These are phyloP conservation scores for Trachymyrmex septentrionalis DNA, from an alignment of 1,140 invertebrate species.

Conservation along the genomic window DNA sequence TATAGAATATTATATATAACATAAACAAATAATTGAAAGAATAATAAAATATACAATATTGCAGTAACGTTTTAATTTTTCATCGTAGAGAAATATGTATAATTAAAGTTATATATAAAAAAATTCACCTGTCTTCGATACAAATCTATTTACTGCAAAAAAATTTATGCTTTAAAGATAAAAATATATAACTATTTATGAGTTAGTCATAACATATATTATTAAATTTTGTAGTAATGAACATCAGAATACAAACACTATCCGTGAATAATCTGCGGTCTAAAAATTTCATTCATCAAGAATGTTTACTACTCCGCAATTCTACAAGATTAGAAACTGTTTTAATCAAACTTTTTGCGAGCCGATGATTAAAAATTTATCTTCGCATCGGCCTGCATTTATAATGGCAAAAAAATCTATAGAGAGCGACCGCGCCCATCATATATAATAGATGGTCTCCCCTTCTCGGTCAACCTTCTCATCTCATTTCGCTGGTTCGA, in stretches of 20 bases:
- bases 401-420: slow-evolving; percentile 84
- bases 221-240: not conserved
- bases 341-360: slow-evolving; percentile 14
- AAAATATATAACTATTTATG: not conserved
- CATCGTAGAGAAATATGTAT: not conserved
- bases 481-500: slow-evolving; percentile 80
- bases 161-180: not conserved
- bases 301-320: not conserved
- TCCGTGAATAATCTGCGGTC: not conserved
- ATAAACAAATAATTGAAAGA: not conserved
- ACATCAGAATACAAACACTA: not conserved
- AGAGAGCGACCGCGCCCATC: slow-evolving; percentile 84
- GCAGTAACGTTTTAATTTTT: not conserved
- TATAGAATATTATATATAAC: not conserved
- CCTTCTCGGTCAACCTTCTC: slow-evolving; percentile 81
- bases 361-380: slow-evolving; percentile 80
- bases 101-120: not conserved
- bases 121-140: not conserved
- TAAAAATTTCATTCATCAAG: not conserved
- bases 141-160: not conserved
- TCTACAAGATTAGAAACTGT: not conserved
- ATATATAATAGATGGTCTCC: slow-evolving; percentile 85
- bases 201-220: not conserved
- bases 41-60: not conserved
- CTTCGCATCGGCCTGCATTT: slow-evolving; percentile 76